phyloP scores from a whole-genome alignment of 2,797 vertebrate species.

The Lepus oiostolus region DNA sequence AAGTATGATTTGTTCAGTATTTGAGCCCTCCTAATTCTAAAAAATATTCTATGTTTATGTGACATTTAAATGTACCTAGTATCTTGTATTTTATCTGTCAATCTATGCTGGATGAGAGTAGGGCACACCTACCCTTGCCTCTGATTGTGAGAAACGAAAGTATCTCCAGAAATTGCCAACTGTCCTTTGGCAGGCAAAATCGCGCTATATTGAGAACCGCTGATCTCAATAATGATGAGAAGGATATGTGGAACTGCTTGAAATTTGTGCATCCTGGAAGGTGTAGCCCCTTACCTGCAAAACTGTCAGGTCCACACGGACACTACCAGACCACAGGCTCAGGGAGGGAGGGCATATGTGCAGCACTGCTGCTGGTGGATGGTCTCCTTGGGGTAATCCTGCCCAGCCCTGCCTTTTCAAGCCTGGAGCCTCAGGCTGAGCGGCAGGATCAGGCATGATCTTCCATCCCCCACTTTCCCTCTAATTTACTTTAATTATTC shows the following conservation, averaged over 20 bases:
- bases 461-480: slow-evolving; percentile 70
- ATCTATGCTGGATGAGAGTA: not conserved
- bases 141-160: not conserved
- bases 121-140: not conserved
- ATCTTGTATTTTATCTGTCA: not conserved
- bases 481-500: slow-evolving; percentile 84
- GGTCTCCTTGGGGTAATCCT: not conserved
- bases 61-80: slow-evolving; percentile 12
- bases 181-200: not conserved
- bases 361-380: not conserved
- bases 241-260: not conserved
- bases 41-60: not conserved
- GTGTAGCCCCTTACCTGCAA: not conserved
- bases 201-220: not conserved
- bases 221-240: not conserved
- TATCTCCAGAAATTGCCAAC: not conserved
- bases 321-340: not conserved
- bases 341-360: fast-evolving
- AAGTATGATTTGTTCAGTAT: not conserved
- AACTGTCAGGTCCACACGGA: not conserved
- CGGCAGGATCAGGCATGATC: slow-evolving; percentile 76
- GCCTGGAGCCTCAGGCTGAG: slow-evolving; percentile 59
- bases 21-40: not conserved
- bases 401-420: slow-evolving; percentile 66
- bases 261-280: not conserved